These are phyloP conservation scores for Ficedula albicollis DNA, from an alignment of 2,797 vertebrate genomes.

Conservation along the genomic window DNA sequence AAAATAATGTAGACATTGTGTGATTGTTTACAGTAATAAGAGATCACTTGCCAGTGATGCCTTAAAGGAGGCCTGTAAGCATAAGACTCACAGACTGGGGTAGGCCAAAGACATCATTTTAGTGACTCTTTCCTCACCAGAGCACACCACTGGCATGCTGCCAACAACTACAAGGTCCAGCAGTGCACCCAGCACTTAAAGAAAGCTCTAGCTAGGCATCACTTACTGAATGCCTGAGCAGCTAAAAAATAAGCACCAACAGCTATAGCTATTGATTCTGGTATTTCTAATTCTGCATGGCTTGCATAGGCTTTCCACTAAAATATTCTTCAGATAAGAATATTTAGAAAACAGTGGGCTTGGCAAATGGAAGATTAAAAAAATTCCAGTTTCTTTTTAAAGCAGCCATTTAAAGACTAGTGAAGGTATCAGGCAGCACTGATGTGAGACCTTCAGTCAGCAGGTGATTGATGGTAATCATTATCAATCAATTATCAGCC, in stretches of 20 bases:
- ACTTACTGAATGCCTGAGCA: not conserved
- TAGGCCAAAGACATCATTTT: not conserved
- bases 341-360: not conserved
- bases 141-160: not conserved
- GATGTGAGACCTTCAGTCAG: not conserved
- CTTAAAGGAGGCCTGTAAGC: not conserved
- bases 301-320: not conserved
- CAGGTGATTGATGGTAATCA: not conserved
- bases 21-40: not conserved
- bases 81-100: not conserved
- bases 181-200: not conserved
- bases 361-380: not conserved
- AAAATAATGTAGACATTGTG: not conserved
- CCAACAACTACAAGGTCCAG: not conserved
- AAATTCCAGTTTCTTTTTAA: not conserved
- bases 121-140: not conserved
- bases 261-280: not conserved
- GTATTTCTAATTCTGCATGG: not conserved
- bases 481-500: not conserved
- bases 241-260: not conserved
- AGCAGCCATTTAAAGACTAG: not conserved
- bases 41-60: not conserved
- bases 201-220: not conserved
- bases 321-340: not conserved
- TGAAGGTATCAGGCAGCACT: not conserved